These are phyloP conservation scores for Arremon brunneinucha DNA, from an alignment of 2,797 vertebrate species.

Conservation along the genomic window DNA sequence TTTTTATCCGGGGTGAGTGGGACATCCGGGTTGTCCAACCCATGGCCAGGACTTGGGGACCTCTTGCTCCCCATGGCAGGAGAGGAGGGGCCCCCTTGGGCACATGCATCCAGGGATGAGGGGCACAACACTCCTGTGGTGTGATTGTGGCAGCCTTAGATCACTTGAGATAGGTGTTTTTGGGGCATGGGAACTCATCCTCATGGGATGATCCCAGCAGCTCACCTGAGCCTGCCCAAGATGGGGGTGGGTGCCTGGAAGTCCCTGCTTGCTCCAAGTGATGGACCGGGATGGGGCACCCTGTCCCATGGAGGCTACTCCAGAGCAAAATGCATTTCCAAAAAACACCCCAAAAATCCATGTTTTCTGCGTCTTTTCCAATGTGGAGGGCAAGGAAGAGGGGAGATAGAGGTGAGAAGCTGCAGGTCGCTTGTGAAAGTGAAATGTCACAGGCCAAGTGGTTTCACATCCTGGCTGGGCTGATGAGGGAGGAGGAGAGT, in stretches of 20 bases:
- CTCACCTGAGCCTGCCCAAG: neutral
- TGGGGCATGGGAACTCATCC: rapidly evolving
- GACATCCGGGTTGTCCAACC: neutral
- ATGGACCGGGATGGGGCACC: neutral
- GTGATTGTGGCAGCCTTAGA: neutral
- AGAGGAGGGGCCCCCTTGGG: neutral
- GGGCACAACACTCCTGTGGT: rapidly evolving
- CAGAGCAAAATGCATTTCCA: neutral
- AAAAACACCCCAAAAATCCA: rapidly evolving
- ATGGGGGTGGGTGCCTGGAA: neutral
- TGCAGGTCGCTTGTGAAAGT: neutral
- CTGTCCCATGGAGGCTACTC: neutral
- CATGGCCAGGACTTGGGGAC: rapidly evolving
- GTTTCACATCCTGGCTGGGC: neutral
- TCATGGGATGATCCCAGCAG: neutral
- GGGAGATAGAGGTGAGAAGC: neutral
- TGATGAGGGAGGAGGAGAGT: neutral
- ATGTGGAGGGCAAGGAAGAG: neutral
- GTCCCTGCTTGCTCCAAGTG: neutral
- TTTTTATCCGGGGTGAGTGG: neutral
- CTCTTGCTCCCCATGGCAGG: rapidly evolving
- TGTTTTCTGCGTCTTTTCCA: neutral
- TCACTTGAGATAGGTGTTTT: neutral
- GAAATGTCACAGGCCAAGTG: neutral
- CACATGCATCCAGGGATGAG: neutral